Evolutionary conservation across 2,797 vertebrate genomes (phyloP).

Genomic region (Sebastes alutus): DNA sequence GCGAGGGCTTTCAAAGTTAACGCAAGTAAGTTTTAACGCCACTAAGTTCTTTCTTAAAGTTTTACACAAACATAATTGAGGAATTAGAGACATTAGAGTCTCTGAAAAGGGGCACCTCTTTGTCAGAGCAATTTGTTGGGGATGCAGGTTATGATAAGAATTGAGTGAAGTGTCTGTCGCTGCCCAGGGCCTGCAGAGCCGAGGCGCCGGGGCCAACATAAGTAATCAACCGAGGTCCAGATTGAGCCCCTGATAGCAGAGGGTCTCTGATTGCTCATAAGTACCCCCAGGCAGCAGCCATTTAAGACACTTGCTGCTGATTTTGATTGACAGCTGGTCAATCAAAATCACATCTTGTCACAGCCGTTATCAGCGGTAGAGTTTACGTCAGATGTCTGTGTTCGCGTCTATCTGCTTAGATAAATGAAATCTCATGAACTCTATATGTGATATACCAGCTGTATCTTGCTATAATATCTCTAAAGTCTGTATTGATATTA

Average conservation of each 20-base stretch:
- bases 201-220: slow-evolving; percentile 47
- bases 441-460: background rate
- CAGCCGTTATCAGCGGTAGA: slow-evolving; percentile 8
- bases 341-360: slow-evolving; percentile 48
- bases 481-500: background rate
- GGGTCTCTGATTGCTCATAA: slow-evolving; percentile 74
- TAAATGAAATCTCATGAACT: slow-evolving; percentile 2
- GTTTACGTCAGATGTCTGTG: slow-evolving; percentile 38
- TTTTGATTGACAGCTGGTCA: slow-evolving; percentile 74
- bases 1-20: too few relatives aligned
- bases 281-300: slow-evolving; percentile 46
- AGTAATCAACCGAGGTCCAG: slow-evolving; percentile 70
- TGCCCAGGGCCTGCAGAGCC: slow-evolving; percentile 32
- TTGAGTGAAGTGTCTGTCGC: slow-evolving; percentile 58
- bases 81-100: slow-evolving; percentile 11
- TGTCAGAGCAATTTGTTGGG: slow-evolving; percentile 75
- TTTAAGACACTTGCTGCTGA: slow-evolving; percentile 61
- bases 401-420: background rate
- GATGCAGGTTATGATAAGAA: slow-evolving; percentile 78
- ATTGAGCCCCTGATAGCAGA: slow-evolving; percentile 72
- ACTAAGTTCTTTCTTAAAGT: too few relatives aligned
- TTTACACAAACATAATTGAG: background rate
- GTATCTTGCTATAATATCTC: background rate
- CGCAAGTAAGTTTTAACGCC: too few relatives aligned
- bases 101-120: slow-evolving; percentile 61